Base-by-base conservation (phyloP, 2,797 vertebrate genomes). In the Ptychobarbus kaznakovi region DNA sequence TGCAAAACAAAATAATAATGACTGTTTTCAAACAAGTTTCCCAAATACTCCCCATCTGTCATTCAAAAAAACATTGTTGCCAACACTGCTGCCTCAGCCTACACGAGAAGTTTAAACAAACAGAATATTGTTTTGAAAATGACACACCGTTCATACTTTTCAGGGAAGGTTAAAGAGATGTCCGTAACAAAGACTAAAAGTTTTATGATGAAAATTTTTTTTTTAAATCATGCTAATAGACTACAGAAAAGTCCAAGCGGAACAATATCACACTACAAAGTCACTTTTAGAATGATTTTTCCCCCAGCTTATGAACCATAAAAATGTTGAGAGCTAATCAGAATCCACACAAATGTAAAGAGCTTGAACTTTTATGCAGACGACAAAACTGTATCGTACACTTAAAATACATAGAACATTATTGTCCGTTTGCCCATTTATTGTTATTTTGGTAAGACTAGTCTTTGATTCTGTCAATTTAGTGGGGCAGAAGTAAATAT, bases 11-110 rank as follows among this genome's bases (percentile, higher is more conserved):
- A 53, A 75, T n/a, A 40, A 76, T n/a, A 38, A 40, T 58, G 0
- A 61, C 13, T 42, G 35, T 58, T 58, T 61, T 44, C 38, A 44
- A 78, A 79, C n/a, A 63, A 8, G 76, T 78, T 63, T 78, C 76
- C 53, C 75, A 78, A 61, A 42, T 0, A 9, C 53, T 40, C 12
- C 49, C 20, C 20, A 51, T 73, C 49, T 61, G 38, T 63, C 2
- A 16, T 44, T 77, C 35, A 58, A 53, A n/a, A 38, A 5, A 15
- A 25, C 38, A 25, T 18, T 4, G 11, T 1, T 61, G 38, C 51
- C 35, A 42, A 77, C 7, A 42, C 22, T 25, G 35, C 35, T 1
- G 22, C 61, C 53, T 61, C 53, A 61, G 28, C 1, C 28, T 53
- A 28, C 16, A 75, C 4, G n/a, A n/a, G 42, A 46, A 44, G 7